Conservation (phyloP, 2,888 invertebrate genomes). For the Dusona sp. region DNA sequence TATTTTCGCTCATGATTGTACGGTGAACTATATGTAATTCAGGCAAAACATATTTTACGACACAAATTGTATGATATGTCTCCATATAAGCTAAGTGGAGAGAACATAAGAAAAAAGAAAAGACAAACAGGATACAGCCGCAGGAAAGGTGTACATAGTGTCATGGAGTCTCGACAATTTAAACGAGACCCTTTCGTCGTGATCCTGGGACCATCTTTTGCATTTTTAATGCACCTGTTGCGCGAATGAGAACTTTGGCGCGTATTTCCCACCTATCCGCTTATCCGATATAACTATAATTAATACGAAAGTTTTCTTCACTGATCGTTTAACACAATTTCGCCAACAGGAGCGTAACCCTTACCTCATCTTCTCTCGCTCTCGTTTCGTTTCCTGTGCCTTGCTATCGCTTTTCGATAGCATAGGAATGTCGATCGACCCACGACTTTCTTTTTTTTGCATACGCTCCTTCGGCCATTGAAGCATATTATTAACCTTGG, state of each 20-base stretch:
- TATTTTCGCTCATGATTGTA: no score
- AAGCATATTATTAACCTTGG: constrained; percentile 1
- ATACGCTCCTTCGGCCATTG: background rate
- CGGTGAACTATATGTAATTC: no score
- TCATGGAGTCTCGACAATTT: no score
- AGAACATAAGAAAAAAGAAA: no score
- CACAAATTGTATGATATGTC: no score
- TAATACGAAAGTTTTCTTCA: constrained; percentile 5
- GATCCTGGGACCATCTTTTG: no score
- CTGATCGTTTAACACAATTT: background rate
- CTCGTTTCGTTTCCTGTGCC: background rate
- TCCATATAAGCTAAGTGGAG: no score
- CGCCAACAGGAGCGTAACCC: constrained; percentile 8
- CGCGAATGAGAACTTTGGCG: background rate
- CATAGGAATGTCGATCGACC: constrained; percentile 10
- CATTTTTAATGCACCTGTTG: no score
- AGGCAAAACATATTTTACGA: no score
- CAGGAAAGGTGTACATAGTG: no score
- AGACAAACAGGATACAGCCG: no score
- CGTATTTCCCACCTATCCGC: constrained; percentile 9
- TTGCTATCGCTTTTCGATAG: background rate
- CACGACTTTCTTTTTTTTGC: background rate
- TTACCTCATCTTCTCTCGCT: background rate
- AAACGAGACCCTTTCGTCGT: no score
- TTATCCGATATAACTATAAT: constrained; percentile 2